phyloP scores from a whole-genome alignment of 2,888 invertebrate genomes.

The Elegia similella region DNA sequence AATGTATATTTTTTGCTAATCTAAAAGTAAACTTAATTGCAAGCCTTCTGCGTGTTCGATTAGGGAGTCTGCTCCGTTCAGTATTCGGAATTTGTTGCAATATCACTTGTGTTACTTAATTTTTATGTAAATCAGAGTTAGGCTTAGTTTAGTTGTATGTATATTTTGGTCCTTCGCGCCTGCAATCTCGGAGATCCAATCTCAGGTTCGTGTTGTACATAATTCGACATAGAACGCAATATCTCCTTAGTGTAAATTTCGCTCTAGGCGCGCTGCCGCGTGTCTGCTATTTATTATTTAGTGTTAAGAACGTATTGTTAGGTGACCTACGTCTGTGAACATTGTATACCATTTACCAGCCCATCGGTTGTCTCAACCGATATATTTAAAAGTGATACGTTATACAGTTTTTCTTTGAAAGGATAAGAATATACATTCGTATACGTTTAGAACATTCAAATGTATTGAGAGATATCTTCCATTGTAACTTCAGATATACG shows the following conservation, averaged over 20 bases:
- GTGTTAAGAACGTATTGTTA: conserved; percentile 72
- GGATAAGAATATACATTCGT: conserved; percentile 83
- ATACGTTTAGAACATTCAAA: conserved; percentile 84
- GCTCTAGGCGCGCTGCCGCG: conserved; percentile 70
- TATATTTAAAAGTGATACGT: conserved; percentile 66
- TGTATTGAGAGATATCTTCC: conserved; percentile 71
- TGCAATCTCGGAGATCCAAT: conserved; percentile 79
- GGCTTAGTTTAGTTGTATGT: conserved; percentile 66
- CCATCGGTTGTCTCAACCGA: conserved; percentile 66
- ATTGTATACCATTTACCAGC: conserved; percentile 78
- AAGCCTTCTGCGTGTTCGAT: conserved; percentile 44
- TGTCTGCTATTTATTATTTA: conserved; percentile 80
- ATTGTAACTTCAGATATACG: conserved; percentile 77
- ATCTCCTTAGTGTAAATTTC: conserved; percentile 77
- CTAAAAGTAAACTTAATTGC: conserved; percentile 42
- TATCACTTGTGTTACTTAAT: conserved; percentile 74
- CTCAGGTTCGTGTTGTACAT: conserved; percentile 70
- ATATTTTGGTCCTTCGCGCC: conserved; percentile 73
- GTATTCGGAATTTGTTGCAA: conserved; percentile 73
- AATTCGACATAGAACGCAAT: conserved; percentile 68
- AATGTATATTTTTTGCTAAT: conserved; percentile 79
- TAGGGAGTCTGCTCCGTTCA: conserved; percentile 40
- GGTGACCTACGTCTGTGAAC: conserved; percentile 73
- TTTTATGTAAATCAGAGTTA: conserved; percentile 73
- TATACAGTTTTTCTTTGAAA: conserved; percentile 74